Evolutionary conservation across 2,113 vertebrate species (phyloP).

Genomic region (Lepisosteus osseus): DNA sequence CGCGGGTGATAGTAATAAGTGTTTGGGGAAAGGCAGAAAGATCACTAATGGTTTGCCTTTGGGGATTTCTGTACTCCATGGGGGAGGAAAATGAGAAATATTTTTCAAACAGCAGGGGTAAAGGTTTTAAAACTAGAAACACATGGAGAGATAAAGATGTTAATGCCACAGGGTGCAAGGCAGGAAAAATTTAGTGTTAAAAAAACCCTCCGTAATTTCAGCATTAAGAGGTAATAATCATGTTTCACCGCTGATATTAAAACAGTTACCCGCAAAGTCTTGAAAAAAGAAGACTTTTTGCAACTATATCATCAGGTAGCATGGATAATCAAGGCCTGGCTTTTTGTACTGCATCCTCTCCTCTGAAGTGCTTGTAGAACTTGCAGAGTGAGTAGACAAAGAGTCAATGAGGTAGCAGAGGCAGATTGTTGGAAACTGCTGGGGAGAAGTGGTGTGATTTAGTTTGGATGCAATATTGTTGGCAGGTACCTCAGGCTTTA

Average conservation of each 20-base stretch:
- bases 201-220: constrained; percentile 94
- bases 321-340: constrained; percentile 38
- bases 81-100: constrained; percentile 99
- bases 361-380: constrained; percentile 43
- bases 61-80: constrained; percentile 99
- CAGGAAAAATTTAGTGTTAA: constrained; percentile 89
- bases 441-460: too few species aligned
- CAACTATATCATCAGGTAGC: constrained; percentile 44
- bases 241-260: constrained; percentile 99
- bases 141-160: constrained; percentile 99
- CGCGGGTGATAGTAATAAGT: constrained; percentile 98
- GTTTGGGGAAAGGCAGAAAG: constrained; percentile 98
- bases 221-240: constrained; percentile 99
- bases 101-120: constrained; percentile 99
- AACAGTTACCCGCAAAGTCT: constrained; percentile 93
- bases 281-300: constrained; percentile 47
- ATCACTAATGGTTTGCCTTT: constrained; percentile 99
- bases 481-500: too few species aligned
- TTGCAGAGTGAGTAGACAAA: constrained; percentile 67
- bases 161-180: constrained; percentile 98
- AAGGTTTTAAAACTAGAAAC: constrained; percentile 99
- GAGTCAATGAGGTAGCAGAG: constrained; percentile 22
- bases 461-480: too few species aligned
- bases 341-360: constrained; percentile 11
- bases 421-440: too few species aligned